These are phyloP conservation scores for Scomber scombrus DNA, from an alignment of 2,113 vertebrate species.

Conservation along the genomic window DNA sequence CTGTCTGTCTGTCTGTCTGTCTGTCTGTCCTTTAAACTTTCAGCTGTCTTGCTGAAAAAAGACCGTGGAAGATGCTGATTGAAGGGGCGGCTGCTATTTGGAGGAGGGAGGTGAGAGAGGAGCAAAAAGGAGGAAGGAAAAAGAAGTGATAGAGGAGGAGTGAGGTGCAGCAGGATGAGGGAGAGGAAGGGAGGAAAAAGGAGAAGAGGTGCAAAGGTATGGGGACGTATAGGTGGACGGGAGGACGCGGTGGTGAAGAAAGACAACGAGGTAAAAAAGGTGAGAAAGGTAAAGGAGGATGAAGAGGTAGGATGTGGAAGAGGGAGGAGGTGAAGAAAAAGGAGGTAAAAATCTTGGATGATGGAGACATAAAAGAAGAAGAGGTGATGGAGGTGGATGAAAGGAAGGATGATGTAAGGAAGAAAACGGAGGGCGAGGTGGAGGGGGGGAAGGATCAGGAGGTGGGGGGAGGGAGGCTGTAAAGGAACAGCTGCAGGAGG, in stretches of 20 bases:
- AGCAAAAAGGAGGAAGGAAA: not conserved
- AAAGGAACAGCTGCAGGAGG: slow-evolving; percentile 59
- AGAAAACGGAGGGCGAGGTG: not conserved
- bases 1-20: not conserved
- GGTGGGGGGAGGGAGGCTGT: not conserved
- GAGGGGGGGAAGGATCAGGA: not conserved
- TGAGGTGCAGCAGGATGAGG: not conserved
- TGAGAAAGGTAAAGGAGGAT: no score
- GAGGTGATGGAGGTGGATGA: no score
- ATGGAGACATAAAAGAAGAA: not conserved
- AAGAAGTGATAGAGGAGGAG: not conserved
- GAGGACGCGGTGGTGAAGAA: not conserved
- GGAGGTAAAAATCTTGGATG: not conserved
- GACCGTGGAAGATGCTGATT: not conserved
- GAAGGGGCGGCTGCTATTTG: not conserved
- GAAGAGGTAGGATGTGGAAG: not conserved
- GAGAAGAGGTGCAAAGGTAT: not conserved
- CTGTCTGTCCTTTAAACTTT: slow-evolving; percentile 42
- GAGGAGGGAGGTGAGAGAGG: not conserved
- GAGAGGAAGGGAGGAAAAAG: not conserved
- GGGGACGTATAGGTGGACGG: not conserved
- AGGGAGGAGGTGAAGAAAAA: not conserved
- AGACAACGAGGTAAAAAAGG: not conserved
- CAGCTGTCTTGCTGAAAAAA: not conserved
- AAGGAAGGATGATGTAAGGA: not conserved